A percentile compares a stretch with the other conserved stretches of the same genome.
Evolutionary conservation across 2,888 invertebrate species (phyloP).

Genomic region (Tromatobia lineatoria): DNA sequence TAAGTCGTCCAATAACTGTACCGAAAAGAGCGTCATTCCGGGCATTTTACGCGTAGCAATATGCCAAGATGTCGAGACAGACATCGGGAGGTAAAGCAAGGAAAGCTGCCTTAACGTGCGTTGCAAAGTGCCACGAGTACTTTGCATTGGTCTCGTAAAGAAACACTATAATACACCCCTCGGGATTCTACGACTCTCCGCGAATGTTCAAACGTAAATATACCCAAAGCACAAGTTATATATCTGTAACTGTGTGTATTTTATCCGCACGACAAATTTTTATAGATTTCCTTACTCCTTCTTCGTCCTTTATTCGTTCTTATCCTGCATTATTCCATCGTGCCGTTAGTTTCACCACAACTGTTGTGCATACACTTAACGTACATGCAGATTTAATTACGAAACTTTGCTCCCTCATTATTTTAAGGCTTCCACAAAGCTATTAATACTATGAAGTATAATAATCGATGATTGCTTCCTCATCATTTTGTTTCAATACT

Average conservation of each 20-base stretch:
- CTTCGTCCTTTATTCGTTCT: conserved; percentile 59
- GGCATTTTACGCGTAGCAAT: conserved; percentile 60
- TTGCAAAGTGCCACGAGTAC: conserved; percentile 24
- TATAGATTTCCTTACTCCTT: conserved; percentile 51
- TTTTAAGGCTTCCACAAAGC: too few relatives aligned
- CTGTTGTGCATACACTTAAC: conserved; percentile 25
- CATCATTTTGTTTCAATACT: too few relatives aligned
- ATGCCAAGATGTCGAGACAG: conserved; percentile 62
- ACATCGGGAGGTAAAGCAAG: conserved; percentile 30
- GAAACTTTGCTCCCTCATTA: too few relatives aligned
- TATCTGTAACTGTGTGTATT: conserved; percentile 50
- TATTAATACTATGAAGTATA: too few relatives aligned
- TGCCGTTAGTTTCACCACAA: conserved; percentile 29
- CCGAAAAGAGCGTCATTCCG: not conserved
- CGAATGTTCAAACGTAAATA: conserved; percentile 64
- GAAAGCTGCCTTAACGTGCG: conserved; percentile 46
- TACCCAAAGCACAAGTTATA: conserved; percentile 36
- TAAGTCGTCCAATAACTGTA: not conserved
- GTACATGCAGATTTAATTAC: not conserved
- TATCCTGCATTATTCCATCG: conserved; percentile 52
- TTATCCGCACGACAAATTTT: conserved; percentile 67
- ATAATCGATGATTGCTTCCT: too few relatives aligned
- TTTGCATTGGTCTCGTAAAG: conserved; percentile 66
- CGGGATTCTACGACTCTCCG: conserved; percentile 58
- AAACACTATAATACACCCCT: conserved; percentile 58